Conservation (phyloP, 1,140 invertebrate genomes). For the Holcopasites calliopsidis region DNA sequence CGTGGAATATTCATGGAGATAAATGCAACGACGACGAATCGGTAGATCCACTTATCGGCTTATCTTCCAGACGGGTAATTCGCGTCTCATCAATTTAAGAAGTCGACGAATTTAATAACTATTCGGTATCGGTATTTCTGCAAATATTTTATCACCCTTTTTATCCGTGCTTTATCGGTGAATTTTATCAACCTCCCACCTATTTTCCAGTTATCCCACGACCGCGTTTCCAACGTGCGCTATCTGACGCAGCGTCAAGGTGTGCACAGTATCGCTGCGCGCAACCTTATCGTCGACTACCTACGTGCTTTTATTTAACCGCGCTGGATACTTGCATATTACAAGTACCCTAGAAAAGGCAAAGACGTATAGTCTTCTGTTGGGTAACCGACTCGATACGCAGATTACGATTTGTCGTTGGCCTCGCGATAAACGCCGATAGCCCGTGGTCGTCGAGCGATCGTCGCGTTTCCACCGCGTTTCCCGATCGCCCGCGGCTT, state of each 20-base stretch:
- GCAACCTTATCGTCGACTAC: conserved; percentile 18
- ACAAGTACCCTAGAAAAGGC: too few relatives aligned
- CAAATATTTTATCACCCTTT: conserved; percentile 22
- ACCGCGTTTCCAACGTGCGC: background rate
- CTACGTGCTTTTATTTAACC: conserved; percentile 15
- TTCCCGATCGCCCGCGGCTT: background rate
- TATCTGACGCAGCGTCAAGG: background rate
- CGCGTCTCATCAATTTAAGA: conserved; percentile 29
- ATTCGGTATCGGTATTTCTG: background rate
- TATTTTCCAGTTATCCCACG: background rate
- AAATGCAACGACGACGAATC: conserved; percentile 1
- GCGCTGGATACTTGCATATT: background rate
- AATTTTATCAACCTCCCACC: background rate
- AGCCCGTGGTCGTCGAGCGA: background rate
- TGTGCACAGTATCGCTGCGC: background rate
- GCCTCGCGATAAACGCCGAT: conserved; percentile 74
- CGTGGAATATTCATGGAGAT: conserved; percentile 11
- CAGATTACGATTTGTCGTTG: conserved; percentile 76
- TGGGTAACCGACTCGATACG: conserved; percentile 53
- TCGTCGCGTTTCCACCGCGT: background rate
- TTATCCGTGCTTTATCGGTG: conserved; percentile 3
- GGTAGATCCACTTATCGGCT: background rate
- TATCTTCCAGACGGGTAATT: conserved; percentile 21
- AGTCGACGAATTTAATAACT: too few relatives aligned
- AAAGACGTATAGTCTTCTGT: too few relatives aligned